Evolutionary conservation across 2,888 invertebrate genomes (phyloP).

Genomic region (Notocelia uddmanniana): DNA sequence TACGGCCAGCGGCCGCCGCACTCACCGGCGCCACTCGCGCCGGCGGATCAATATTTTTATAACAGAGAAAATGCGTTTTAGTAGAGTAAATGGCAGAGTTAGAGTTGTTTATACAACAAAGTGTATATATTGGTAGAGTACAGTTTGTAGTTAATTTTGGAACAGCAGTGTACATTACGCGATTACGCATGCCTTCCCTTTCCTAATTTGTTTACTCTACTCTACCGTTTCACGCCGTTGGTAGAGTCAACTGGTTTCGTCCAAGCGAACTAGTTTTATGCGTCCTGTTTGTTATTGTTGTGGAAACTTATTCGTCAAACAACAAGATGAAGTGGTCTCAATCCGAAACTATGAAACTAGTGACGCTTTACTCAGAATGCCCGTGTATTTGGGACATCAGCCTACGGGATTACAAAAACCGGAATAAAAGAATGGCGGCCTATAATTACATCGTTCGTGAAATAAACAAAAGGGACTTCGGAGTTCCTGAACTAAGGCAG

Average conservation of each 20-base stretch:
- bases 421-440: not conserved
- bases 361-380: not conserved
- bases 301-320: not conserved
- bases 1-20: not conserved
- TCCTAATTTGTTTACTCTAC: not conserved
- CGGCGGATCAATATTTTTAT: not conserved
- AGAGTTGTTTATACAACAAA: not conserved
- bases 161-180: not conserved
- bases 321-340: not conserved
- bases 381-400: not conserved
- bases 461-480: too few species aligned
- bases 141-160: not conserved
- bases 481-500: too few species aligned
- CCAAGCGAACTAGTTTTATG: not conserved
- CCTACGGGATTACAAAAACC: too few species aligned
- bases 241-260: not conserved
- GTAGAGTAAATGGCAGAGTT: not conserved
- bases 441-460: not conserved
- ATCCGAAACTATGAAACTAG: not conserved
- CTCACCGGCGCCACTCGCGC: constrained; percentile 3
- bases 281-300: not conserved
- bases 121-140: not conserved
- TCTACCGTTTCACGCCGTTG: not conserved
- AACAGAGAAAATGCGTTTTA: not conserved
- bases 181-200: not conserved